Conservation (phyloP, 2,797 vertebrate species). For the Coracias cyanogaster region DNA sequence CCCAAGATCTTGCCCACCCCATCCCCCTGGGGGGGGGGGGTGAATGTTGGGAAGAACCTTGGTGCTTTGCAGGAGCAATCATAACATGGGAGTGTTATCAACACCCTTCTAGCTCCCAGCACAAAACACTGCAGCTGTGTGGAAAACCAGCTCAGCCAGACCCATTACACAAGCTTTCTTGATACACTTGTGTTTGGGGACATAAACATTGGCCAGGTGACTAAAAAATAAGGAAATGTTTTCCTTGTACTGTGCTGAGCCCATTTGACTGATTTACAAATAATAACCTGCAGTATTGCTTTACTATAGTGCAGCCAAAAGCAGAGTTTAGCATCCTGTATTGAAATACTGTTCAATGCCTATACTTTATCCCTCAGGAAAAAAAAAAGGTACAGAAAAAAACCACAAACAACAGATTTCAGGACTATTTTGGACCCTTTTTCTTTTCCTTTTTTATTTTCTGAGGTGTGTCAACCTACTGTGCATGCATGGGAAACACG, state of each 20-base stretch:
- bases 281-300: not conserved
- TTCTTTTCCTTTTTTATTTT: not conserved
- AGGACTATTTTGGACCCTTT: not conserved
- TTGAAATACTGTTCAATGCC: not conserved
- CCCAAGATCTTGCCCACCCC: too few relatives aligned
- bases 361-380: not conserved
- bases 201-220: not conserved
- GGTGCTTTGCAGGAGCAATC: too few relatives aligned
- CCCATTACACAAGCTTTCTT: too few relatives aligned
- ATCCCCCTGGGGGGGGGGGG: too few relatives aligned
- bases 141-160: too few relatives aligned
- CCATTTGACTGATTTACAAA: not conserved
- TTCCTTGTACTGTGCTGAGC: not conserved
- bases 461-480: not conserved
- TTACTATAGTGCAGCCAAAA: not conserved
- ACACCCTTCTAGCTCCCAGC: too few relatives aligned
- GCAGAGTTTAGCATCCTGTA: not conserved
- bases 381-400: fast-evolving
- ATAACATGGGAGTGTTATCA: too few relatives aligned
- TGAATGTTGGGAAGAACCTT: too few relatives aligned
- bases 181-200: not conserved
- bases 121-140: too few relatives aligned
- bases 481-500: not conserved
- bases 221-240: not conserved
- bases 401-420: not conserved